Evolutionary conservation across 2,797 vertebrate genomes (phyloP), one percentile per base, ranked within the genome.

Genomic region (Xenops minutus): DNA sequence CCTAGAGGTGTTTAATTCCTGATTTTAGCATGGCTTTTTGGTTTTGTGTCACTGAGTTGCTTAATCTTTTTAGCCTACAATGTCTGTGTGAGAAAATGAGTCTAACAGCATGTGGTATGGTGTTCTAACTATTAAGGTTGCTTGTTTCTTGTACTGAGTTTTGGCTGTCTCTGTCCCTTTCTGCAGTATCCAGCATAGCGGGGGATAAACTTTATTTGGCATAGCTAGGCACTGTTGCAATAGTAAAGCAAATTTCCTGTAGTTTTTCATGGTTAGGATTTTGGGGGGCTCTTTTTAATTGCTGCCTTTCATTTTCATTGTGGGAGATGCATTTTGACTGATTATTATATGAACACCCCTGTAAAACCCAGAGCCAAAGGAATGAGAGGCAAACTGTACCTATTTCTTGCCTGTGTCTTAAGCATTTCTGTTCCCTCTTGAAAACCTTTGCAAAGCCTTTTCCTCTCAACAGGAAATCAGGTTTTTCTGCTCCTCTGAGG

Each of bases 381-480:
- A 85, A 76, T 1, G 1, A 14, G n/a, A 44, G 23, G 36, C 10
- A 91, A 68, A 77, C 67, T 54, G 44, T 39, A 81, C n/a, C 64
- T 83, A 77, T 75, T 83, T 72, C 68, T 96, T 66, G 18, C 36
- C 91, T 72, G 4, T n/a, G 19, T 48, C 91, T 91, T 52, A 72
- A 48, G 23, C 7, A 19, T 89, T 85, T 83, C 76, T 91, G 9
- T 52, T 95, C 79, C 55, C 29, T 14, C n/a, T 88, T 73, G 63
- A 89, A 88, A 90, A 81, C 9, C 23, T 78, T 68, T 73, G 41
- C n/a, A 71, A 91, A 92, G 67, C 20, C n/a, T 89, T 83, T 83
- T 94, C 81, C 69, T 94, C 91, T 95, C 73, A 95, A 2, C 93
- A 96, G 96, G 94, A 97, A 96, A 94, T 23, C 36, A 46, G n/a